These are phyloP conservation scores for Pelusios castaneus DNA, from an alignment of 2,113 vertebrate species.

Conservation along the genomic window DNA sequence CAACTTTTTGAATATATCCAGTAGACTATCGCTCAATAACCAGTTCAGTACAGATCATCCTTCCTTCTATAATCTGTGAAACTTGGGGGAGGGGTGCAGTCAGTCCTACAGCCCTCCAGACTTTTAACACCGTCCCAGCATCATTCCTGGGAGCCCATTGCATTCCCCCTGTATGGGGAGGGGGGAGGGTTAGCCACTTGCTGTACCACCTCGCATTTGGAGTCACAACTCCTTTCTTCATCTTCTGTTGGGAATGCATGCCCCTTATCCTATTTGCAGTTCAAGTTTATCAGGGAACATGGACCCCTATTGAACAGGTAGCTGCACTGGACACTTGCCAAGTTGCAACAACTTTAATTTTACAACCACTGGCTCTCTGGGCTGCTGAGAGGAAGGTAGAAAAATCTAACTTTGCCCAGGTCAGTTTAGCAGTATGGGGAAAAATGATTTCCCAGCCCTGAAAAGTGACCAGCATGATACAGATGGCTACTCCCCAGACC, in stretches of 20 bases:
- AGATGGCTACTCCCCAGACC: background rate
- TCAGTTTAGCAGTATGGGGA: background rate
- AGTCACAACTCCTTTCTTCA: background rate
- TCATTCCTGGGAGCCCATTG: background rate
- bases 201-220: fast-evolving
- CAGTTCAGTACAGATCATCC: fast-evolving
- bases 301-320: background rate
- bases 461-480: background rate
- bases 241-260: background rate
- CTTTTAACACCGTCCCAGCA: fast-evolving
- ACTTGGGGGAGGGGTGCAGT: background rate
- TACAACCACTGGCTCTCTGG: fast-evolving
- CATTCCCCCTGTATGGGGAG: fast-evolving
- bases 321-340: fast-evolving
- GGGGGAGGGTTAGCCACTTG: fast-evolving
- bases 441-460: background rate
- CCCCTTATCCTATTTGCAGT: background rate
- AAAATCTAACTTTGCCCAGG: background rate
- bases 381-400: fast-evolving
- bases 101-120: background rate
- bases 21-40: fast-evolving
- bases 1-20: background rate
- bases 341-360: background rate
- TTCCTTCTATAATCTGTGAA: fast-evolving
- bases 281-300: background rate